Evolutionary conservation across 2,888 invertebrate genomes (phyloP).

Genomic region (Dryocosmus kuriphilus): DNA sequence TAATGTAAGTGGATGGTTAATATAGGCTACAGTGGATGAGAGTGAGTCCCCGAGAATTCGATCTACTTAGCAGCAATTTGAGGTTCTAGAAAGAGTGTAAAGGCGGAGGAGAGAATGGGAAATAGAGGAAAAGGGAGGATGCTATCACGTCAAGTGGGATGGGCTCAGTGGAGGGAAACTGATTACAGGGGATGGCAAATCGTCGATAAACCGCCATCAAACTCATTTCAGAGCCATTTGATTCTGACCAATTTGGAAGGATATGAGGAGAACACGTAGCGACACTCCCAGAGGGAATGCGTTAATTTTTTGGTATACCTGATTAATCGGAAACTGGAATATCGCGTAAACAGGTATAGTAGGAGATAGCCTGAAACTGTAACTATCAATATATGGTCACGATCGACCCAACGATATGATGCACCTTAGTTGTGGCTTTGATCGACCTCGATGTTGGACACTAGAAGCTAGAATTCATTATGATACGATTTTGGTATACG

Average conservation of each 20-base stretch:
- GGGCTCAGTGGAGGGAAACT: slow-evolving; percentile 40
- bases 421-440: slow-evolving; percentile 67
- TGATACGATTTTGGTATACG: slow-evolving; percentile 15
- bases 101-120: not conserved
- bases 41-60: slow-evolving; percentile 19
- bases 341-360: slow-evolving; percentile 71
- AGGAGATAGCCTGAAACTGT: slow-evolving; percentile 71
- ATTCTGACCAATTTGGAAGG: slow-evolving; percentile 57
- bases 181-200: slow-evolving; percentile 51
- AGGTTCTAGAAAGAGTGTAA: slow-evolving; percentile 11
- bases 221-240: slow-evolving; percentile 58
- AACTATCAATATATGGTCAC: slow-evolving; percentile 64
- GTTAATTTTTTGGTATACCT: slow-evolving; percentile 75
- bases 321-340: slow-evolving; percentile 76
- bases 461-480: slow-evolving; percentile 24
- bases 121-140: slow-evolving; percentile 17
- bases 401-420: slow-evolving; percentile 64
- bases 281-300: slow-evolving; percentile 61
- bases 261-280: slow-evolving; percentile 45
- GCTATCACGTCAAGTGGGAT: slow-evolving; percentile 9
- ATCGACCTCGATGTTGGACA: slow-evolving; percentile 65
- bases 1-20: slow-evolving; percentile 11
- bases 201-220: slow-evolving; percentile 59
- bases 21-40: slow-evolving; percentile 7
- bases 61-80: slow-evolving; percentile 33